phyloP scores from a whole-genome alignment of 2,888 invertebrate species.

The Mesorhabditis spiculigera region DNA sequence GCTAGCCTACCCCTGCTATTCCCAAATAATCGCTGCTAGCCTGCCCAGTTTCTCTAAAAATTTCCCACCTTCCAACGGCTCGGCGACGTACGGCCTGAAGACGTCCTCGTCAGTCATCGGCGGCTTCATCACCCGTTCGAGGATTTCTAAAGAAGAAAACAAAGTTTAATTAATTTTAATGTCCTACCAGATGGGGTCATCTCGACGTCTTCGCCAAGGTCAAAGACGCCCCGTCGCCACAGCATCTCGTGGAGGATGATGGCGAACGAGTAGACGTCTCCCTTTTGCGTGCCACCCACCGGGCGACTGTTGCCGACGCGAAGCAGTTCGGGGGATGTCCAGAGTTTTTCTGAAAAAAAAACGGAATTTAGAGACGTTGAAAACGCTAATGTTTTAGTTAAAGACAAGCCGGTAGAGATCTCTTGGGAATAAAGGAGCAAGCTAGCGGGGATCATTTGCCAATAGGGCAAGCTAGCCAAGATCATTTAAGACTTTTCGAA shows the following conservation, averaged over 20 bases:
- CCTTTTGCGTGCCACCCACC: slow-evolving; percentile 60
- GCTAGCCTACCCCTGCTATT: too few species aligned
- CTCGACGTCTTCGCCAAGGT: slow-evolving; percentile 28
- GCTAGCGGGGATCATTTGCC: too few species aligned
- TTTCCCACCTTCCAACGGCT: slow-evolving; percentile 12
- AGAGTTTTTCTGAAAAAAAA: slow-evolving; percentile 72
- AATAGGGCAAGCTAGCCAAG: too few species aligned
- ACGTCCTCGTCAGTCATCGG: slow-evolving; percentile 63
- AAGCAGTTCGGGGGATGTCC: slow-evolving; percentile 87
- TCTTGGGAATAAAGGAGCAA: too few species aligned
- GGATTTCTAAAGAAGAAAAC: slow-evolving; percentile 38
- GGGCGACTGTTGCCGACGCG: slow-evolving; percentile 66
- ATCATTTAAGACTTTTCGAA: too few species aligned
- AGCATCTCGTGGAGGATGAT: slow-evolving; percentile 73
- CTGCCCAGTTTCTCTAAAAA: background rate
- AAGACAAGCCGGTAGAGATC: too few species aligned
- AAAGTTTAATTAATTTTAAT: background rate
- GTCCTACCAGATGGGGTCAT: slow-evolving; percentile 29
- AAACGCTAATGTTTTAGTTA: slow-evolving; percentile 1
- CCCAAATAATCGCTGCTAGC: too few species aligned
- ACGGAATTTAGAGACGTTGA: background rate
- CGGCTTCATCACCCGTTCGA: slow-evolving; percentile 38
- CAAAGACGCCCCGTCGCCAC: slow-evolving; percentile 74
- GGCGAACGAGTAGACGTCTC: slow-evolving; percentile 90
- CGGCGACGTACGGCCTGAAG: slow-evolving; percentile 73